Evolutionary conservation across 2,888 invertebrate species (phyloP).

Genomic region (Blastobasis adustella): DNA sequence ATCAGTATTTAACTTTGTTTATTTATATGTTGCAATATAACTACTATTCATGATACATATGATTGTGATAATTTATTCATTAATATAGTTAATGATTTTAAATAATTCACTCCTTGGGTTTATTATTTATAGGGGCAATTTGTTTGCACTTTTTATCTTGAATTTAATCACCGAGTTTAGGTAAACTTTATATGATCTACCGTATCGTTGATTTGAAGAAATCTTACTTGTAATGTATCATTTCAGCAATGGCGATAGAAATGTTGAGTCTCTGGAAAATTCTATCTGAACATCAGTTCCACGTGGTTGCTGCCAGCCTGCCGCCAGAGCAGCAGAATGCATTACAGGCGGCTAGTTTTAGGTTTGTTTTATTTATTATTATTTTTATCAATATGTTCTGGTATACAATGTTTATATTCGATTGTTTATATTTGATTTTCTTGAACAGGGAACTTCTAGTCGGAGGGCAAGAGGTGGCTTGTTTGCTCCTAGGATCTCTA

Average conservation of each 20-base stretch:
- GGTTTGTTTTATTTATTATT: constrained; percentile 27
- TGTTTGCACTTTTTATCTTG: too few relatives aligned
- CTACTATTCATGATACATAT: too few relatives aligned
- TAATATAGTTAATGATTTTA: too few relatives aligned
- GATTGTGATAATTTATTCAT: too few relatives aligned
- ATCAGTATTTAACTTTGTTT: too few relatives aligned
- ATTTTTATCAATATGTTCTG: background rate
- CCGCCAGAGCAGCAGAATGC: constrained; percentile 79
- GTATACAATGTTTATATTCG: background rate
- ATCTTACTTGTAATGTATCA: constrained; percentile 1
- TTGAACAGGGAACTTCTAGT: constrained; percentile 81
- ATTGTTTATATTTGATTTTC: background rate
- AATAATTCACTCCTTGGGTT: too few relatives aligned
- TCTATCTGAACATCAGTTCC: constrained; percentile 93
- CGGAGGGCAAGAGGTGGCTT: constrained; percentile 80
- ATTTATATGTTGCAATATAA: too few relatives aligned
- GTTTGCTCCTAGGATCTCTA: constrained; percentile 85
- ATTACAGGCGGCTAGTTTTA: constrained; percentile 77
- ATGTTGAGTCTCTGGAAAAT: constrained; percentile 95
- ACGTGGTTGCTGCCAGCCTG: constrained; percentile 82
- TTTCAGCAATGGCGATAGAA: constrained; percentile 84
- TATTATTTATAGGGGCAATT: too few relatives aligned
- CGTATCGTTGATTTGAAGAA: too few relatives aligned
- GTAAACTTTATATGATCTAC: too few relatives aligned
- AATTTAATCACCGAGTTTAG: too few relatives aligned